Base-by-base conservation (phyloP, 2,113 vertebrate species). In the Nymphicus hollandicus region DNA sequence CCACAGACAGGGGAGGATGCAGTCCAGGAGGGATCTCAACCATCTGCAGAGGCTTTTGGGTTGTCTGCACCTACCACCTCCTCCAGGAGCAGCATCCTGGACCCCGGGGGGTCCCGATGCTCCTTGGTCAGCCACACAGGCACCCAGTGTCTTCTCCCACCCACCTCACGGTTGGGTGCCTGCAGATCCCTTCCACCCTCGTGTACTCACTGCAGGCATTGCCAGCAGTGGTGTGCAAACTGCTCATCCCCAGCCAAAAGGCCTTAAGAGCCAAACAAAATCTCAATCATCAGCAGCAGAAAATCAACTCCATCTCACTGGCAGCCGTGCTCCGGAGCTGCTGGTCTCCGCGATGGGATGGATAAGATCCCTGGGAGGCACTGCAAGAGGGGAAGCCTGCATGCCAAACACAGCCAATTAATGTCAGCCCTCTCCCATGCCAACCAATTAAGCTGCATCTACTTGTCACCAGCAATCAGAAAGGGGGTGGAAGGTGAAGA, bases 331-430 rank as follows among this genome's bases (percentile, higher is more conserved):
- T 64, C 96, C 7, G 79, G 96, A 96, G 93, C 78, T 96, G 97
- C 96, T 52, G 95, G 80, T 95, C 74, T 89, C 90, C 4, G 72
- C 61, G 93, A 93, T 94, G 97, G 97, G 96, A 91, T 95, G 96
- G 97, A 97, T 97, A 96, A 96, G 63, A 94, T 97, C 97, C 97
- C 97, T 81, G 96, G 95, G 98, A 97, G 96, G 97, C 79, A 1
- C 93, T 89, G 95, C 50, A 77, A 81, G 88, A 78, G 12, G 66
- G 96, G 92, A 35, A 74, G 85, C 52, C 91, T 73, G 95, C 74
- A 22, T 97, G 97, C 97, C 98, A 97, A 98, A 97, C 96, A 60
- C 96, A 96, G 97, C 96, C 98, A 93, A 97, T 98, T 98, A 97
- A 97, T 96, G 96, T 95, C 97, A 97, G 96, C 88, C 91, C 96